Base-by-base conservation (phyloP, 1,140 invertebrate species). In the Pogonus chalceus region DNA sequence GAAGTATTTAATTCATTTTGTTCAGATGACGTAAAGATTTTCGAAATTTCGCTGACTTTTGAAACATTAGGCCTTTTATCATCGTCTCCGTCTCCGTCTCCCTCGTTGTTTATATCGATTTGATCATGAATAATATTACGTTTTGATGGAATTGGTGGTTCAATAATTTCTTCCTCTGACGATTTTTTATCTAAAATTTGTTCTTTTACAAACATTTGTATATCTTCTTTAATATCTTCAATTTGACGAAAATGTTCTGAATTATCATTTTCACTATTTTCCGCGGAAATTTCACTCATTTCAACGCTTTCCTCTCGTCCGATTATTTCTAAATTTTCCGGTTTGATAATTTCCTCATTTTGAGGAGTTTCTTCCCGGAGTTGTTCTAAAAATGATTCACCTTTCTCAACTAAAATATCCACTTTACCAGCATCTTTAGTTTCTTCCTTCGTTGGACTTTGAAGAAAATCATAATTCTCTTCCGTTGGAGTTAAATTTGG, bases 401-500 rank as follows among this genome's bases (percentile, higher is more conserved):
- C 2, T 43, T 35, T 35, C n/a, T 16, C 51, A 47, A 14, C 10
- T 48, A 23, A 43, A 51, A 7, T 53, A 23, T 24, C 51, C 0
- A 46, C 35, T 26, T 57, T 49, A 26, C 51, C 47, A 12, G 43
- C 35, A 10, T 31, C 43, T 51, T 56, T 46, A 10, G 49, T 18
- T 10, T 52, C 55, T 14, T 51, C 51, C 7, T 61, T 57, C 21
- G 58, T 53, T n/a, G 52, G 53, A 52, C 62, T 67, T 56, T 70
- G 65, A 23, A 70, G 57, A 53, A 70, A 68, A 54, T 70, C 69
- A n/a, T 69, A 65, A 51, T 68, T 66, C 52, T 70, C 69, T 37
- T 70, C 69, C 16, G 65, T 66, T 12, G 69, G 69, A 12, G 69
- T 70, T 14, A 70, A 53, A 66, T 68, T 68, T 0, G 69, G 69